Conservation (phyloP, 2,888 invertebrate species). For the Anagyrus pseudococci region DNA sequence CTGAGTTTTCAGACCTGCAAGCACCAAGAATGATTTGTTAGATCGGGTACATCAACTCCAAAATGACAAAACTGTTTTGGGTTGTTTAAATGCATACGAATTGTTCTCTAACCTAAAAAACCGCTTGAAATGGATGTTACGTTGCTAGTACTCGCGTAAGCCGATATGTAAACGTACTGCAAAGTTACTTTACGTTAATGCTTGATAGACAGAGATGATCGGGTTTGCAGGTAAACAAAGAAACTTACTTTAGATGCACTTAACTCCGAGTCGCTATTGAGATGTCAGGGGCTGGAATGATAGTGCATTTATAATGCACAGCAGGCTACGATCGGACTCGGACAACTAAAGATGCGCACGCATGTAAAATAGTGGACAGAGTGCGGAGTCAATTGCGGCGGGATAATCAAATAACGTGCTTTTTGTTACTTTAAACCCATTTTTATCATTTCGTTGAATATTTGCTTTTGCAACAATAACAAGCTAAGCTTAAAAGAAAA, state of each 20-base stretch:
- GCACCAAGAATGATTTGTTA: neutral
- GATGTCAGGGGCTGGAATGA: conserved; percentile 27
- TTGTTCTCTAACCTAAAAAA: neutral
- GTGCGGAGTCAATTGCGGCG: too few species aligned
- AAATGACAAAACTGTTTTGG: too few species aligned
- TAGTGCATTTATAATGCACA: conserved; percentile 35
- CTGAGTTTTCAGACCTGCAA: conserved; percentile 7
- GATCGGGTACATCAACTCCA: too few species aligned
- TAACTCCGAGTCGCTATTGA: conserved; percentile 19
- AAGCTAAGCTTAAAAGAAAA: too few species aligned
- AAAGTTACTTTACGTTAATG: neutral
- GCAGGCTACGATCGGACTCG: too few species aligned
- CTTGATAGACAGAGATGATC: neutral
- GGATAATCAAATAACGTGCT: too few species aligned
- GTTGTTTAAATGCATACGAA: neutral
- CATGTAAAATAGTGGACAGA: too few species aligned
- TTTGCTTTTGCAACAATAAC: too few species aligned
- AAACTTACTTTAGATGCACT: conserved; percentile 19
- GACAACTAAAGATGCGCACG: too few species aligned
- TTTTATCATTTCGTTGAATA: too few species aligned
- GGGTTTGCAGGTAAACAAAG: neutral
- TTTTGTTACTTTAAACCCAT: too few species aligned
- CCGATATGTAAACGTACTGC: too few species aligned
- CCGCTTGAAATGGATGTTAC: neutral
- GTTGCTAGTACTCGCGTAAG: neutral